Evolutionary conservation across 2,113 vertebrate genomes (phyloP), one percentile per base, ranked within the genome.

Genomic region (Rhabdomys dilectus): DNA sequence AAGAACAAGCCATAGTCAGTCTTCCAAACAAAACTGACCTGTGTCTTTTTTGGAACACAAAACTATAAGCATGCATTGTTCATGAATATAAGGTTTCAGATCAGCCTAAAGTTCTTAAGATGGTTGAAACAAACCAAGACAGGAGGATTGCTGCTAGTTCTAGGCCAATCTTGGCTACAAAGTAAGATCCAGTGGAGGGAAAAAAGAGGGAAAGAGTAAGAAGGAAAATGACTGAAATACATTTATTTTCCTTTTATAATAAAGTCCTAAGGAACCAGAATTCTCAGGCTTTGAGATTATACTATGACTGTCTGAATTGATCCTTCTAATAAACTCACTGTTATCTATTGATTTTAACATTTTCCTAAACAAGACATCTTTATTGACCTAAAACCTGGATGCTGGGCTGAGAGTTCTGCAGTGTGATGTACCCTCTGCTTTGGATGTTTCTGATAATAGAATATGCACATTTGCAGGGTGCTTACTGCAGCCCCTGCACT

Each of bases 301-400:
- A 22, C 24, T 2, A 39, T 89, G 73, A 19, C 82, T 82, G 17
- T 82, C 82, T 89, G 13, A 96, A 82, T 31, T 62, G 36, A 88
- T 92, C 62, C 72, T 88, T 72, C 85, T 95, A 88, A 90, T 84
- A 88, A 84, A 75, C 39, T 89, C 58, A 58, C 48, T 88, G 42
- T 56, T 62, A n/a, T 56, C 2, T 84, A 78, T 73, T 90, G 60
- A 88, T 84, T 96, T 88, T 84, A 82, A 80, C 80, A 85, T 92
- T 64, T 80, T 75, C 85, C 48, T 56, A 92, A 90, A 88, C 19
- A 73, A 95, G 51, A 22, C 39, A 56, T 91, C 62, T 62, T 91
- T 93, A 56, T 56, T 34, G 88, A 76, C 73, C n/a, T 89, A 87
- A 68, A 89, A 48, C 48, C 78, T 48, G 56, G 80, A 36, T n/a